Percentiles rank a stretch among this genome's conserved stretches.
These are phyloP conservation scores for Potamarius usumacintae DNA, from an alignment of 2,113 vertebrate genomes.

Conservation along the genomic window DNA sequence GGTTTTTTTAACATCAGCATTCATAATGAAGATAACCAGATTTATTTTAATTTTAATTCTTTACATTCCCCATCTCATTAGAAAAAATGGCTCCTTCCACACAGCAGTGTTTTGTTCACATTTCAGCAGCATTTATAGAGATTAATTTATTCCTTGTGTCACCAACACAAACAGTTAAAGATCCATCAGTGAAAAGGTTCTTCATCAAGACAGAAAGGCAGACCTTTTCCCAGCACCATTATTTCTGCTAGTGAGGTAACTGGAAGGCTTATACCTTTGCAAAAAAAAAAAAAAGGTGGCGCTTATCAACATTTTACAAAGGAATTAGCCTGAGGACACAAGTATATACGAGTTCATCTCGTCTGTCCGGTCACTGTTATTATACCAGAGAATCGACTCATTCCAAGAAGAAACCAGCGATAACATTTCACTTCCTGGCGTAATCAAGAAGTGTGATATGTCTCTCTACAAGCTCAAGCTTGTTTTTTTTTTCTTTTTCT, in stretches of 20 bases:
- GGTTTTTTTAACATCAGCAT: background rate
- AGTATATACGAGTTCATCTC: constrained; percentile 52
- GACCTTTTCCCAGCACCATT: background rate
- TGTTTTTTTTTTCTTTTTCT: background rate
- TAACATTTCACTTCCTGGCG: constrained; percentile 7
- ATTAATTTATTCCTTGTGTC: background rate
- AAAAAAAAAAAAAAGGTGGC: background rate
- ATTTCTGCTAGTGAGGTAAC: background rate
- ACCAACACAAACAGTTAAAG: background rate
- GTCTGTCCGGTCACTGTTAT: constrained; percentile 57
- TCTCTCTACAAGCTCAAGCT: background rate
- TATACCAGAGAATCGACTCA: no score
- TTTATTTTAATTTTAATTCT: background rate
- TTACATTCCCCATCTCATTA: background rate
- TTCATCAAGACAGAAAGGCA: no score
- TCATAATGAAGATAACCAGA: background rate
- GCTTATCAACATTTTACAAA: constrained; percentile 47
- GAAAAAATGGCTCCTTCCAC: background rate
- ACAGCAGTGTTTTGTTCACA: background rate
- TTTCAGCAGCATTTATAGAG: background rate
- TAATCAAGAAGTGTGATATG: background rate
- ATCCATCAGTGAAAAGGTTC: background rate
- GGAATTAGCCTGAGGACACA: constrained; percentile 69
- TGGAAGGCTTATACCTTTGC: background rate
- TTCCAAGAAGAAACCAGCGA: background rate